A percentile compares a stretch with the other conserved stretches of the same genome.
phyloP scores from a whole-genome alignment of 1,140 invertebrate species.

The Tetranychus urticae region DNA sequence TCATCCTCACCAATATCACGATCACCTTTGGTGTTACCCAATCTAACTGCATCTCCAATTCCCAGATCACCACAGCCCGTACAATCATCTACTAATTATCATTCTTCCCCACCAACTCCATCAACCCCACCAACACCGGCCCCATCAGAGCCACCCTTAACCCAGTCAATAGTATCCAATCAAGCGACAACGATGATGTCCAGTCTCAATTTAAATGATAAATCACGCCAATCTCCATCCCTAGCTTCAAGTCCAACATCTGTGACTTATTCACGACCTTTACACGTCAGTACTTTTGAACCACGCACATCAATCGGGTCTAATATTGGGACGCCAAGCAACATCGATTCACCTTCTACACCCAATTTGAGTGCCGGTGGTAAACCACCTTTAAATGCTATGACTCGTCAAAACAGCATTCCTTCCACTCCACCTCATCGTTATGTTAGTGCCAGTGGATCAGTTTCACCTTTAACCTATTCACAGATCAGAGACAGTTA shows the following conservation, averaged over 20 bases:
- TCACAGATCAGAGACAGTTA: not conserved
- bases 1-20: too few relatives aligned
- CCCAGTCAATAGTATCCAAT: too few relatives aligned
- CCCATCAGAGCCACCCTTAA: too few relatives aligned
- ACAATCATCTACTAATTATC: too few relatives aligned
- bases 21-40: too few relatives aligned
- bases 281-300: conserved; percentile 11
- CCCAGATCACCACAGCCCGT: too few relatives aligned
- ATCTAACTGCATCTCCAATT: too few relatives aligned
- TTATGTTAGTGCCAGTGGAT: not conserved
- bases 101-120: too few relatives aligned
- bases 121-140: too few relatives aligned
- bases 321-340: conserved; percentile 7
- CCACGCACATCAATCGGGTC: conserved; percentile 7
- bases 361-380: not conserved
- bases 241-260: not conserved
- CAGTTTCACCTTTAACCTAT: conserved; percentile 26
- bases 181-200: too few relatives aligned
- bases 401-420: not conserved
- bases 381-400: not conserved
- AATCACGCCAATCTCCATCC: too few relatives aligned
- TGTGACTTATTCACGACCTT: conserved; percentile 15
- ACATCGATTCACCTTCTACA: not conserved
- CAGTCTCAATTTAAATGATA: too few relatives aligned
- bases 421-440: not conserved